Conservation (phyloP, 37 sponge, comb jelly and placozoan genomes). For the Aplysina aerophoba region DNA sequence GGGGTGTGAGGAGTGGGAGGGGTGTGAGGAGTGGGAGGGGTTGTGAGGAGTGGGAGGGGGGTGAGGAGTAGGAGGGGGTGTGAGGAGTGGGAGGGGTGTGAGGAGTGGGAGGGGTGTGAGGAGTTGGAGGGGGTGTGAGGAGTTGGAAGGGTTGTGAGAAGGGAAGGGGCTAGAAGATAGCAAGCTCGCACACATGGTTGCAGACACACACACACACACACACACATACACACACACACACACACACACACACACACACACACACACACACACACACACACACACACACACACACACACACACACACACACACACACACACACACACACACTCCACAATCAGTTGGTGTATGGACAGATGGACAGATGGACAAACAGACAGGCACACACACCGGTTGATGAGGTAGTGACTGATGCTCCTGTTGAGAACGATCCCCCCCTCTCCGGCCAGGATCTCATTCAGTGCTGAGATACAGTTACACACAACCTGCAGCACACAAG, state of each 20-base stretch:
- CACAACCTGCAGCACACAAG: slow-evolving; percentile 70
- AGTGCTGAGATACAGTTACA: slow-evolving; percentile 82
- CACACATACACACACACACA: too few relatives aligned
- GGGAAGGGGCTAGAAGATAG: not conserved
- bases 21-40: too few relatives aligned
- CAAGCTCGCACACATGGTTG: too few relatives aligned
- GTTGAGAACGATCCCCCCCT: slow-evolving; percentile 92
- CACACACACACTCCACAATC: not conserved
- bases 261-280: not conserved
- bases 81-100: not conserved
- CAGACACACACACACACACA: too few relatives aligned
- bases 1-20: not conserved
- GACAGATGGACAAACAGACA: too few relatives aligned
- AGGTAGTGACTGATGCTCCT: slow-evolving; percentile 89
- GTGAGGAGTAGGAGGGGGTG: not conserved
- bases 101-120: too few relatives aligned
- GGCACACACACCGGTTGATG: slow-evolving; percentile 71
- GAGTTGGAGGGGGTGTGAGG: not conserved
- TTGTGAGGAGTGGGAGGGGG: too few relatives aligned
- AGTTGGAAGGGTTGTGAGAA: not conserved
- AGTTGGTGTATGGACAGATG: too few relatives aligned
- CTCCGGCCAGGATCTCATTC: slow-evolving; percentile 87
- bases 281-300: not conserved
- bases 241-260: too few relatives aligned
- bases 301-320: not conserved